These are phyloP conservation scores for Montipora capitata DNA, from an alignment of 92 coral and sea anemone genomes.

Conservation along the genomic window DNA sequence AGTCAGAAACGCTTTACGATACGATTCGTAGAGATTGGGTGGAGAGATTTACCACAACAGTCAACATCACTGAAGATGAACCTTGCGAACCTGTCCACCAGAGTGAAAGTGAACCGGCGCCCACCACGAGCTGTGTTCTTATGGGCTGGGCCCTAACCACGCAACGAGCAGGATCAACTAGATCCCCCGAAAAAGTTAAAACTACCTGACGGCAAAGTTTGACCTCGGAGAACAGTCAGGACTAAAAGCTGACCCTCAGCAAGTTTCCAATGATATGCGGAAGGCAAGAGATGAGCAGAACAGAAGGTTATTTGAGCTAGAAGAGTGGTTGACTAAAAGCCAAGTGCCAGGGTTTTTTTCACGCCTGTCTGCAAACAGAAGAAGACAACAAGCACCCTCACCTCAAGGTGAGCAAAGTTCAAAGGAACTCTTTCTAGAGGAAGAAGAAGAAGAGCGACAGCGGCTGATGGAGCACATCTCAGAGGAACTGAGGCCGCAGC, in stretches of 20 bases:
- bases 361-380: conserved; percentile 36
- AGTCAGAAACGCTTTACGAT: too few relatives aligned
- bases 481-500: conserved; percentile 21
- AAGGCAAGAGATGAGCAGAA: conserved; percentile 19
- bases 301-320: conserved; percentile 34
- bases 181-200: conserved; percentile 13
- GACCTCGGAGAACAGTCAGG: conserved; percentile 20
- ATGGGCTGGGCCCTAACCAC: too few relatives aligned
- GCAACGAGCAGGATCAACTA: too few relatives aligned
- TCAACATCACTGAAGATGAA: too few relatives aligned
- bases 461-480: neutral
- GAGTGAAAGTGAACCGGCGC: too few relatives aligned
- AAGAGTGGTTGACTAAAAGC: too few relatives aligned
- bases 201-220: conserved; percentile 33
- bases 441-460: neutral
- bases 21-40: too few relatives aligned
- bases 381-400: neutral
- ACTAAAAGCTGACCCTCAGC: conserved; percentile 31
- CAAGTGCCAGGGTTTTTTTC: too few relatives aligned
- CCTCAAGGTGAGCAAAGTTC: neutral
- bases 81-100: too few relatives aligned
- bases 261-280: conserved; percentile 49
- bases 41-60: too few relatives aligned
- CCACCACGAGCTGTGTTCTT: too few relatives aligned
- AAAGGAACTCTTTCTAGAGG: conserved; percentile 17